These are phyloP conservation scores for Caloenas nicobarica DNA, from an alignment of 2,113 vertebrate species.

Conservation along the genomic window DNA sequence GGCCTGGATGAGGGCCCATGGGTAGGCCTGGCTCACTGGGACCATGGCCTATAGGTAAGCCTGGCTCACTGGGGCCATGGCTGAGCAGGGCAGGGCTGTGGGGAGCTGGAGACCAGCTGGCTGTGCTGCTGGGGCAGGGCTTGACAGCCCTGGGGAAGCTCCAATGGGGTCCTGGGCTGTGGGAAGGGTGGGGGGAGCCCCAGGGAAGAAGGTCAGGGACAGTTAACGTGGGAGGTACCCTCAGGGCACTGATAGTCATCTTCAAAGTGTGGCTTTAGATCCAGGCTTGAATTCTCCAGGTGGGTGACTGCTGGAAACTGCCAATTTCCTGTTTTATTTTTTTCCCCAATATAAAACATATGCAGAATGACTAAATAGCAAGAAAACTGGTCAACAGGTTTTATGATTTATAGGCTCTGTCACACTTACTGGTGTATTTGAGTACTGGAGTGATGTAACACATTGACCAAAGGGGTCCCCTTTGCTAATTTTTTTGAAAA, in stretches of 20 bases:
- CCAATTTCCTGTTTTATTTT: not conserved
- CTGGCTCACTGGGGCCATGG: not conserved
- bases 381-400: not conserved
- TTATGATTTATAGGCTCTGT: no score
- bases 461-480: no score
- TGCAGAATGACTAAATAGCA: not conserved
- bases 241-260: not conserved
- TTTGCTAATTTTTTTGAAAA: not conserved
- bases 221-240: not conserved
- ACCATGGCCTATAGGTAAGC: no score
- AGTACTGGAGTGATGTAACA: no score
- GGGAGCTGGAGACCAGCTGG: not conserved
- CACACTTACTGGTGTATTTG: no score
- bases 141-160: not conserved
- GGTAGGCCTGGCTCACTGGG: no score
- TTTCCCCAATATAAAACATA: not conserved
- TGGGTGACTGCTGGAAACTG: not conserved
- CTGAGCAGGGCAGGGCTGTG: not conserved
- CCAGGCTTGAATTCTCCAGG: not conserved
- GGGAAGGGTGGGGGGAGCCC: not conserved
- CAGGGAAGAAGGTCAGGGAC: not conserved
- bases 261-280: not conserved
- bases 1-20: accelerated
- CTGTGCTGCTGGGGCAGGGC: not conserved
- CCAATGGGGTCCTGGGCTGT: not conserved